phyloP scores from a whole-genome alignment of 1,140 invertebrate species.

The Trachymyrmex septentrionalis region DNA sequence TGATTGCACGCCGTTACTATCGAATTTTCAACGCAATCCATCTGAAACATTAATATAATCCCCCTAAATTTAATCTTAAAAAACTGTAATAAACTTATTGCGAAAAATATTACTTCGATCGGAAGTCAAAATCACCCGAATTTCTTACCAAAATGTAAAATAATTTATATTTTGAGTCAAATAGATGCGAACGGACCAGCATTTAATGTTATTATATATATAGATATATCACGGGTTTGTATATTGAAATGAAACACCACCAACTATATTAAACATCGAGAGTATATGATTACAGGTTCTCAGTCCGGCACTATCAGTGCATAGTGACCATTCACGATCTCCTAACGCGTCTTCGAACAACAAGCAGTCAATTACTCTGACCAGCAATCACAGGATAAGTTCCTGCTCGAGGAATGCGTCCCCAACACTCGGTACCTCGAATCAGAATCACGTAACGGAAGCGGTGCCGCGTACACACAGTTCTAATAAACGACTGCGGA shows the following conservation, averaged over 20 bases:
- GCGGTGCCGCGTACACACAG: conserved; percentile 88
- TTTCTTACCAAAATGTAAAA: too few relatives aligned
- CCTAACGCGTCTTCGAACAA: conserved; percentile 81
- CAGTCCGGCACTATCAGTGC: conserved; percentile 82
- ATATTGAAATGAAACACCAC: neutral
- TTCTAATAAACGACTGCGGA: conserved; percentile 89
- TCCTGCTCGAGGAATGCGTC: conserved; percentile 68
- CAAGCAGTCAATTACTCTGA: conserved; percentile 76
- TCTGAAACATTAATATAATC: too few relatives aligned
- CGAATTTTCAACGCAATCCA: too few relatives aligned
- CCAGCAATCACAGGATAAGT: conserved; percentile 81
- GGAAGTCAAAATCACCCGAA: too few relatives aligned
- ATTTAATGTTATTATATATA: neutral
- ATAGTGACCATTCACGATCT: conserved; percentile 84
- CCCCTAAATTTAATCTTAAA: too few relatives aligned
- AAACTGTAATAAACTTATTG: too few relatives aligned
- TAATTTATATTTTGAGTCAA: too few relatives aligned
- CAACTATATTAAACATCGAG: neutral
- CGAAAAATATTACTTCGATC: too few relatives aligned
- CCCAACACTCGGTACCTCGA: conserved; percentile 73
- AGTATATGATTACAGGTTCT: conserved; percentile 77
- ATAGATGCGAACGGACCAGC: too few relatives aligned
- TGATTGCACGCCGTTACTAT: too few relatives aligned
- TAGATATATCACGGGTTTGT: neutral
- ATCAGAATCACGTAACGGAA: conserved; percentile 83